These are phyloP conservation scores for Dendrocincla fuliginosa DNA, from an alignment of 2,797 vertebrate species.

Conservation along the genomic window DNA sequence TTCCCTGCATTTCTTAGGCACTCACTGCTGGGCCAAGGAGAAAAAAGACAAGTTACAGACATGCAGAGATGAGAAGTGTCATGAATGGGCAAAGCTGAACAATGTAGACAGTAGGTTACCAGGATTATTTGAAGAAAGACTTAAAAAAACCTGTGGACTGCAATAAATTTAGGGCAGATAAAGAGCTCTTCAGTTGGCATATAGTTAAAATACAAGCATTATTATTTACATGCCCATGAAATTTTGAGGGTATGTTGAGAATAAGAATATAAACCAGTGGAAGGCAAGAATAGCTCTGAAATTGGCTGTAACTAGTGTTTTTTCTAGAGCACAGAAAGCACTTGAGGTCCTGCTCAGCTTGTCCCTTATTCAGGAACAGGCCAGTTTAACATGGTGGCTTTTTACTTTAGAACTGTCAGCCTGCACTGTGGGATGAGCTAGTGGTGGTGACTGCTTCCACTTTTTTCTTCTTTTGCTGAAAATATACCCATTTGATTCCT, in stretches of 20 bases:
- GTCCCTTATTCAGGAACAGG: background rate
- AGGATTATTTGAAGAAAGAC: background rate
- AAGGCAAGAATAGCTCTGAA: background rate
- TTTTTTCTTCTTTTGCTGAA: background rate
- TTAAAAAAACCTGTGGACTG: background rate
- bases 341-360: background rate
- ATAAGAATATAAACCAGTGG: background rate
- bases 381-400: background rate
- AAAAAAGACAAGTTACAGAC: background rate
- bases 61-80: background rate
- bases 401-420: background rate
- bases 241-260: background rate
- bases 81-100: background rate
- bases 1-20: background rate
- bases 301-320: background rate
- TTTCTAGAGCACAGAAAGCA: background rate
- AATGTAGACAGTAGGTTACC: background rate
- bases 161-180: background rate
- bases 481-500: background rate
- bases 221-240: rapidly evolving
- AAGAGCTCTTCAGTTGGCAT: background rate
- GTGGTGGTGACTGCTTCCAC: background rate
- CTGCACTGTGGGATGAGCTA: background rate
- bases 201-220: background rate
- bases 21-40: background rate